These are phyloP conservation scores for Mythimna vitellina DNA, from an alignment of 2,888 invertebrate genomes.

Conservation along the genomic window DNA sequence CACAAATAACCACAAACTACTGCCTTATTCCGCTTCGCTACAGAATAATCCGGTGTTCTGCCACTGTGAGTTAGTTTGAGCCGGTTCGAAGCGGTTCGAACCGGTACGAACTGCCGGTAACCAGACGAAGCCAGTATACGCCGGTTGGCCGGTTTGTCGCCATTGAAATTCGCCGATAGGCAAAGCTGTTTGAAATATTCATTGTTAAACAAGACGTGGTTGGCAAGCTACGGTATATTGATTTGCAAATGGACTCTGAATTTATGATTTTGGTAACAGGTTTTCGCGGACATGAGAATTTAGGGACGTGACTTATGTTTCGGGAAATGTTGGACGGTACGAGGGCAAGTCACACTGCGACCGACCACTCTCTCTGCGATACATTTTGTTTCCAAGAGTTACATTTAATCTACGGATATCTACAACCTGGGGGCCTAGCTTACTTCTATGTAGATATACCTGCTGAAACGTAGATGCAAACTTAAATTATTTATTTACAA, in stretches of 20 bases:
- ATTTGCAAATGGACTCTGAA: constrained; percentile 54
- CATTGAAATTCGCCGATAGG: constrained; percentile 62
- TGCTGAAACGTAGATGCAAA: background rate
- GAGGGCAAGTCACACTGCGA: too few relatives aligned
- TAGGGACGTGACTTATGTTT: constrained; percentile 4
- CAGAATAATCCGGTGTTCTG: constrained; percentile 61
- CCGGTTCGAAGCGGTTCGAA: constrained; percentile 38
- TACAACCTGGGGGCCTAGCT: background rate
- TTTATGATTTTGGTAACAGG: constrained; percentile 51
- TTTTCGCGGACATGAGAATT: constrained; percentile 37
- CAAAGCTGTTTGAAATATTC: constrained; percentile 65
- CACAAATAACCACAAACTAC: constrained; percentile 53
- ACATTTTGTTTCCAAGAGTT: background rate
- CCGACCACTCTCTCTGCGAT: background rate
- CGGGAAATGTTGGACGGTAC: background rate
- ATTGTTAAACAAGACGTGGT: constrained; percentile 58
- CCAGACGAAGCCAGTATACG: constrained; percentile 51
- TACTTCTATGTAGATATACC: background rate
- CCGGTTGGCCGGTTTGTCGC: constrained; percentile 50
- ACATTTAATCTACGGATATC: background rate
- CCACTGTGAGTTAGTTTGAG: constrained; percentile 55
- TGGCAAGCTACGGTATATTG: constrained; percentile 41
- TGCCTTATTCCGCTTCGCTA: constrained; percentile 50
- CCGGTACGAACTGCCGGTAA: constrained; percentile 40
- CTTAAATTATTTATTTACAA: constrained; percentile 8